phyloP scores from a whole-genome alignment of 2,113 vertebrate genomes.

The Turdus rufiventris region DNA sequence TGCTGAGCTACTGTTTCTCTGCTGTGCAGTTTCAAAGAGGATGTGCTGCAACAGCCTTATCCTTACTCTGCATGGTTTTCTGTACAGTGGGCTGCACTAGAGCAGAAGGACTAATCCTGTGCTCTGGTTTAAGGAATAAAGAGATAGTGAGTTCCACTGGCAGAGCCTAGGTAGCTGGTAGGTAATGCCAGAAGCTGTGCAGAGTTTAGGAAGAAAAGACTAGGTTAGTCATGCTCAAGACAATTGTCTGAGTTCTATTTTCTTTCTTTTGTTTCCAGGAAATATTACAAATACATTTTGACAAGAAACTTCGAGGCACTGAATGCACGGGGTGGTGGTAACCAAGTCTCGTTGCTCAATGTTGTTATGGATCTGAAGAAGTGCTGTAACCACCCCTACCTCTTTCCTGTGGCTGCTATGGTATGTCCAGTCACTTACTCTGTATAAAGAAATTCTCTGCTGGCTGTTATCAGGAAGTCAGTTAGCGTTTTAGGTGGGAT shows the following conservation, averaged over 20 bases:
- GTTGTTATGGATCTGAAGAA: constrained; percentile 99
- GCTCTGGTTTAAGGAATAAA: neutral
- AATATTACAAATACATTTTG: constrained; percentile 97
- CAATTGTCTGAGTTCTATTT: neutral
- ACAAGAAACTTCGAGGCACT: constrained; percentile 96
- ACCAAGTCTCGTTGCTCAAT: constrained; percentile 94
- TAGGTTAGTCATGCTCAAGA: neutral
- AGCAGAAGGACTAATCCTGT: neutral
- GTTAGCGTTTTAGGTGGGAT: neutral
- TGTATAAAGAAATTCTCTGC: neutral
- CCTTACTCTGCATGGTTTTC: neutral
- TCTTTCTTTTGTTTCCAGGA: constrained; percentile 72
- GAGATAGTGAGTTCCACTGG: neutral
- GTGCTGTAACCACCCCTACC: constrained; percentile 98
- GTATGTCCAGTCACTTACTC: constrained; percentile 56
- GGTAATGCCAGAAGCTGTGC: neutral
- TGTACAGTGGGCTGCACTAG: neutral
- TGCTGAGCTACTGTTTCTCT: neutral
- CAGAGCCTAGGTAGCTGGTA: neutral
- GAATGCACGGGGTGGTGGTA: constrained; percentile 93
- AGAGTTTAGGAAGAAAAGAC: neutral
- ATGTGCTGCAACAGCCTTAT: neutral
- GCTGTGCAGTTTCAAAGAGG: neutral
- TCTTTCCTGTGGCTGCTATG: constrained; percentile 93
- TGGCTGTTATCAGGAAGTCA: neutral